phyloP scores from a whole-genome alignment of 37 sponge, comb jelly and placozoan species.

The Hormiphora californensis region DNA sequence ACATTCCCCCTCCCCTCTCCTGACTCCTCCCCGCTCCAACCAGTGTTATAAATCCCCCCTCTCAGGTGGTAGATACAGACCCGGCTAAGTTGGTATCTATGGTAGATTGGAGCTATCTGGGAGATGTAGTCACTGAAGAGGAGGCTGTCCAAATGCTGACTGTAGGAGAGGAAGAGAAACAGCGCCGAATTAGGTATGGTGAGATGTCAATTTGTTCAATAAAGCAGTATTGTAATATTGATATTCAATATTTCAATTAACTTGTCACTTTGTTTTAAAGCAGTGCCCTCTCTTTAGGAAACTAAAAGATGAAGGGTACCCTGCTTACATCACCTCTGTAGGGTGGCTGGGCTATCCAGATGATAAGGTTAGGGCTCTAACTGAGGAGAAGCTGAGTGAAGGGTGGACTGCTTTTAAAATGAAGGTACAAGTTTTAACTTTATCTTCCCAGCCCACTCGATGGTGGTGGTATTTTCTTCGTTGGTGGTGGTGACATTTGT shows the following conservation, averaged over 20 bases:
- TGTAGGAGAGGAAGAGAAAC: conserved; percentile 54
- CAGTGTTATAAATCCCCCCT: no score
- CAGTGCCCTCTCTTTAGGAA: no score
- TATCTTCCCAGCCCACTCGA: no score
- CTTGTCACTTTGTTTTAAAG: no score
- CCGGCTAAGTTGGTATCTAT: background rate
- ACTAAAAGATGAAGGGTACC: conserved; percentile 61
- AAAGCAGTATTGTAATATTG: no score
- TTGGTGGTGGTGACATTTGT: no score
- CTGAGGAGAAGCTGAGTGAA: conserved; percentile 57
- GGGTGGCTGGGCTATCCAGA: conserved; percentile 86
- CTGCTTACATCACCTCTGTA: conserved; percentile 76
- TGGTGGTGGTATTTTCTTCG: no score
- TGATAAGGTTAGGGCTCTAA: conserved; percentile 58
- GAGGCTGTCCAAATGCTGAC: conserved; percentile 66
- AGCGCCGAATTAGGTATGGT: background rate
- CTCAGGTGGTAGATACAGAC: conserved; percentile 5
- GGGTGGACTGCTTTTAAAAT: conserved; percentile 80
- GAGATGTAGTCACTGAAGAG: conserved; percentile 57
- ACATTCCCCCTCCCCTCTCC: no score
- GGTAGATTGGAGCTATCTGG: conserved; percentile 42
- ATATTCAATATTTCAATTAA: no score
- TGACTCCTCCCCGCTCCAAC: no score
- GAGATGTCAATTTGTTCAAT: no score
- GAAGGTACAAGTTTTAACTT: no score